phyloP scores from a whole-genome alignment of 2,888 invertebrate genomes.

The Apodemia hepburni region DNA sequence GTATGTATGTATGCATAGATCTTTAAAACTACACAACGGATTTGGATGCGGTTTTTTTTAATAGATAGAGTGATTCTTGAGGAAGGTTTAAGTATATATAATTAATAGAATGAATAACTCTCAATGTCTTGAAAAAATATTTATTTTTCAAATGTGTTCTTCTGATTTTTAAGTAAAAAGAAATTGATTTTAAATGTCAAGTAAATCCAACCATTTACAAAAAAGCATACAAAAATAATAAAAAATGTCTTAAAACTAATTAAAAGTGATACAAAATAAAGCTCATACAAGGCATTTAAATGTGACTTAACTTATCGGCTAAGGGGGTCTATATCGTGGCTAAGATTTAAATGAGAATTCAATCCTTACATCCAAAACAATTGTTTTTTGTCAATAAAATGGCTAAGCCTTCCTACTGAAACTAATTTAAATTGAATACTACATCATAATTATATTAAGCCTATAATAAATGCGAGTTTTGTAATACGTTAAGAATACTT shows the following conservation, averaged over 20 bases:
- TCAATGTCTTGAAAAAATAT: neutral
- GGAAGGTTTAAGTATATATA: too few species aligned
- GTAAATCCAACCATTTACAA: neutral
- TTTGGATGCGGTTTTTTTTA: too few species aligned
- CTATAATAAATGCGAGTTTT: constrained; percentile 4
- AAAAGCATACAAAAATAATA: neutral
- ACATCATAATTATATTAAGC: neutral
- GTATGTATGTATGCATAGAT: too few species aligned
- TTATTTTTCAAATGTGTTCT: neutral
- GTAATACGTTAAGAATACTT: neutral
- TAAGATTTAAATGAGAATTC: neutral
- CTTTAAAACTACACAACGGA: too few species aligned
- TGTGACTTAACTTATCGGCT: neutral
- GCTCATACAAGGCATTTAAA: constrained; percentile 8
- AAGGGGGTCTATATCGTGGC: neutral
- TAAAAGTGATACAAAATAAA: constrained; percentile 1
- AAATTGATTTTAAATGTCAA: neutral
- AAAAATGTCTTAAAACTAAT: neutral
- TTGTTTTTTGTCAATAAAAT: neutral
- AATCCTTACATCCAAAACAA: neutral
- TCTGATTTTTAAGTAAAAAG: neutral
- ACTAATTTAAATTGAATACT: neutral
- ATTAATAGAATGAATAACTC: too few species aligned
- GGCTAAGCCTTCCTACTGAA: neutral
- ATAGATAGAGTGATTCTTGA: too few species aligned